Evolutionary conservation across 2,888 invertebrate genomes (phyloP), one percentile per base, ranked within the genome.

Genomic region (Sphaeridia pumilis): DNA sequence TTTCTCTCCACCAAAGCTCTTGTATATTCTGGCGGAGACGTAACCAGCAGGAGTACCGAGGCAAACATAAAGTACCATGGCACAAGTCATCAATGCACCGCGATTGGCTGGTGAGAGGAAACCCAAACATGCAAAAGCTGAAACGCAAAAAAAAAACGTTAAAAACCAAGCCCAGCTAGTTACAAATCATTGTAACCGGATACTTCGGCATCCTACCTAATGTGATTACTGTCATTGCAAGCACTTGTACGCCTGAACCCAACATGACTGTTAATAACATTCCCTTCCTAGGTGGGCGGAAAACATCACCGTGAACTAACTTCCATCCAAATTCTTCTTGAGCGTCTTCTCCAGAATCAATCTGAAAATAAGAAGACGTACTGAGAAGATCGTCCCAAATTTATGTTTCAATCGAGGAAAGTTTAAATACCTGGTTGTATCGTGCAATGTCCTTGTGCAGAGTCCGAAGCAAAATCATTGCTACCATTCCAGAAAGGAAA

Each of bases 401-500:
- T n/a, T n/a, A n/a, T 52, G 42, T 10, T 51, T 17, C 36, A 4
- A 12, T 31, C 12, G 31, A 31, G 36, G 36, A 17, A 41, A n/a
- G 27, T 20, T 20, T n/a, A 21, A 38, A 38, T 67, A 79, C 81
- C 76, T 97, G 94, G 73, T 98, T 98, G 71, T 98, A 98, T 65
- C 97, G 79, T 3, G 97, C 95, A 66, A 99, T 97, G 73, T 98
- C 98, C 71, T 95, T 93, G 71, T 98, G 95, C 56, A 98, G 74
- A 0, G 97, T 98, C 58, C 97, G 78, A 63, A 98, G 73, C 72
- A 98, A 78, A 67, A 98, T 98, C 97, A 98, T 98, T 26, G 95
- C 97, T 17, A 98, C 94, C 97, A 98, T 98, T 63, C 97, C 98
- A 63, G 94, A 92, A 21, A 98, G 75, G 73, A 98, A 98, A 28